Conservation (phyloP, 2,888 invertebrate species). For the Nomada ferruginata region DNA sequence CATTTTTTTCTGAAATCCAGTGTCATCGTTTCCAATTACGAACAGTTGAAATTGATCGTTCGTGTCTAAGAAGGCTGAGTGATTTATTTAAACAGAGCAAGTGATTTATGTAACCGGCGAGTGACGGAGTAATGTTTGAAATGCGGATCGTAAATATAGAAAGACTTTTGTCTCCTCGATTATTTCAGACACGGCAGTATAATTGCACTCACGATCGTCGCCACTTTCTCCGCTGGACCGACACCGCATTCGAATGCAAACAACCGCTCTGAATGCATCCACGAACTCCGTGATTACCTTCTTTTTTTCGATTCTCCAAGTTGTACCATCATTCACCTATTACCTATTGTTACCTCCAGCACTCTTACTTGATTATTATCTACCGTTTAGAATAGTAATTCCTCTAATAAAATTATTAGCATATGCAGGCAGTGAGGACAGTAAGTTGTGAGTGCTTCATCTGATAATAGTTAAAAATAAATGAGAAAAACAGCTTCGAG, state of each 20-base stretch:
- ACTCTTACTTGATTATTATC: background rate
- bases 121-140: background rate
- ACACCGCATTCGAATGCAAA: conserved; percentile 32
- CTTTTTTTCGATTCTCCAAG: background rate
- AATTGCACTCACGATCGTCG: conserved; percentile 39
- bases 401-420: too few species aligned
- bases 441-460: background rate
- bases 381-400: background rate
- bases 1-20: background rate
- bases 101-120: background rate
- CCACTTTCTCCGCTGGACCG: conserved; percentile 50
- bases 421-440: background rate
- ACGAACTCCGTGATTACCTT: conserved; percentile 1
- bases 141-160: background rate
- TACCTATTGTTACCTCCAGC: background rate
- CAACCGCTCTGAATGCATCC: conserved; percentile 31
- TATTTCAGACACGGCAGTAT: conserved; percentile 24
- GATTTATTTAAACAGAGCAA: background rate
- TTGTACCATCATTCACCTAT: background rate
- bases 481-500: background rate
- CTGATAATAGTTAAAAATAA: background rate
- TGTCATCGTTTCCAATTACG: too few species aligned
- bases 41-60: background rate
- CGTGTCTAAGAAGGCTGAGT: background rate
- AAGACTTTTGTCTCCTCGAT: conserved; percentile 19